Evolutionary conservation across 2,888 invertebrate genomes (phyloP), one percentile per base, ranked within the genome.

Genomic region (Anthoptus insignis): DNA sequence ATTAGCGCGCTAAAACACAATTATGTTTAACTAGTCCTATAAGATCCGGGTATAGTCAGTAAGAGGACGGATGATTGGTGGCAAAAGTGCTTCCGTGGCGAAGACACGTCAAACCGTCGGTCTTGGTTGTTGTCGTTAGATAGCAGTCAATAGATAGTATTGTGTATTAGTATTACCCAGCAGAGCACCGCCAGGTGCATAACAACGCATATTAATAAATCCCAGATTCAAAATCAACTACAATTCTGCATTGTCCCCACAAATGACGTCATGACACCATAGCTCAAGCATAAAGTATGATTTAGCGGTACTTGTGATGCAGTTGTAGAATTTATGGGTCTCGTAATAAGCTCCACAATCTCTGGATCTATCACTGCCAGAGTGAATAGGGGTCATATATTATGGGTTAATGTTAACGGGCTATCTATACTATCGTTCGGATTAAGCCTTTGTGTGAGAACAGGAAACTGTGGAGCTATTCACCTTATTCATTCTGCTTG

Each of bases 291-390:
- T 22, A 45, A 45, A 45, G 45, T 45, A 45, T 45, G 45, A 45
- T 45, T 21, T 45, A 45, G 21, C 21, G 21, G 13, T 21, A 22
- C 47, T 59, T 52, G 59, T 21, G 19, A 59, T 59, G 50, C 59
- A 59, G 59, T 59, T 59, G n/a, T n/a, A 16, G 16, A 27, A 59
- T 59, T 59, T 39, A 59, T 59, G 27, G 29, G 27, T 3, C 27
- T 50, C 39, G 39, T 52, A 59, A 59, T 59, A 59, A 59, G 50
- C 50, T 52, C 50, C 50, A 52, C 59, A 59, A 52, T 59, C 52
- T 50, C 37, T 27, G 19, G 50, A 59, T 59, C 50, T 52, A 59
- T 59, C 50, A 29, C 59, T 57, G 57, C 39, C 52, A 39, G 50
- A n/a, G n/a, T 52, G 52, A 59, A 52, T 50, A 59, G 50, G 21